Base-by-base conservation (phyloP, 2,113 vertebrate genomes). In the Alosa alosa region DNA sequence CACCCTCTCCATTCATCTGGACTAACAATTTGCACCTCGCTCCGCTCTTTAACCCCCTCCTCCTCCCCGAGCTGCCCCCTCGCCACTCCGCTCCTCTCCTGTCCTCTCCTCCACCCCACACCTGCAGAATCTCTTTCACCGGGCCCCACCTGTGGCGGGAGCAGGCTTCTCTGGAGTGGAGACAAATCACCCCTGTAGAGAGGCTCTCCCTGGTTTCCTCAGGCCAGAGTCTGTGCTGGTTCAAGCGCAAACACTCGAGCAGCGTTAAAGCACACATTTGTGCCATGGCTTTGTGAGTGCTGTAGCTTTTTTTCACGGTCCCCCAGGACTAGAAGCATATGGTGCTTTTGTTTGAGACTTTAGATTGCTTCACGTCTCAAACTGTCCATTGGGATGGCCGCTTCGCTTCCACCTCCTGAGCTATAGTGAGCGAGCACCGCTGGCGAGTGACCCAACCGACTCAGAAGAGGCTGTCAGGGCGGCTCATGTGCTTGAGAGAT, bases 31-130 rank as follows among this genome's bases (percentile, higher is more conserved):
- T 86, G 85, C 85, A 57, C 52, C 22, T 86, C n/a, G 15, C 85
- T 87, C 68, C 39, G 49, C 81, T 83, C 83, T 85, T 83, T 86
- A 84, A 91, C 85, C 90, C 90, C 83, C 50, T 78, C 55, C 47
- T 47, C 39, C 86, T 31, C 57, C 82, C 85, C 68, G 25, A 41
- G 50, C 18, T 9, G 11, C 82, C 36, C 41, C 6, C 85, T 41
- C 81, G 13, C 85, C 36, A 17, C 20, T 31, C 6, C 57, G 10
- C 45, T 25, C 81, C 22, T 41, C 11, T 44, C 20, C 86, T 47
- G 86, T 85, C 50, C 82, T 81, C 82, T 81, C 81, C n/a, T 72
- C 72, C 64, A 81, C 84, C 85, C 68, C 83, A 75, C 83, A 86
- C 82, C 46, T 88, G 85, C 83, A 64, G 82, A 72, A 52, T 36